phyloP scores from a whole-genome alignment of 2,797 vertebrate genomes.

The Lagodon rhomboides region DNA sequence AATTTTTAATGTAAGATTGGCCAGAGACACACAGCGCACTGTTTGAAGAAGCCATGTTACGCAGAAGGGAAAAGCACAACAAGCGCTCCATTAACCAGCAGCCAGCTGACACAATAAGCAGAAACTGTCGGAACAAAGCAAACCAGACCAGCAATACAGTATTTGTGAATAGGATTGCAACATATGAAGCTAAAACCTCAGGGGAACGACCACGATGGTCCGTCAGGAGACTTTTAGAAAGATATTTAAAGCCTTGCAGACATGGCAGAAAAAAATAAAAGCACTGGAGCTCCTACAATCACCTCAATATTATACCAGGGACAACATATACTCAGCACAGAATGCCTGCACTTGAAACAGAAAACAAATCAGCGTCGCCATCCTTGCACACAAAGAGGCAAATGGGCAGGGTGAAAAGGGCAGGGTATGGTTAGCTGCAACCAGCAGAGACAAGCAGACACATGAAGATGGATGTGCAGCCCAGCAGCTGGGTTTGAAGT shows the following conservation, averaged over 20 bases:
- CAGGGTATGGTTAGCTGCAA: not conserved
- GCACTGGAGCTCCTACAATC: not conserved
- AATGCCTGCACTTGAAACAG: not conserved
- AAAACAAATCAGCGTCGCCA: not conserved
- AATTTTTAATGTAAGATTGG: not conserved
- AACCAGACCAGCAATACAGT: not conserved
- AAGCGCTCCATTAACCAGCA: not conserved
- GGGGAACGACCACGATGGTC: not conserved
- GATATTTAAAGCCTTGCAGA: slow-evolving; percentile 5
- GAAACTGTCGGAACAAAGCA: slow-evolving; percentile 1
- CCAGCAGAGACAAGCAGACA: slow-evolving; percentile 21
- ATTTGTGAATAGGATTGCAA: not conserved
- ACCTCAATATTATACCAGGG: not conserved
- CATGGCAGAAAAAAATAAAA: not conserved
- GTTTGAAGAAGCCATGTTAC: slow-evolving; percentile 6
- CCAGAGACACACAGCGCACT: not conserved
- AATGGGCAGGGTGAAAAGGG: not conserved
- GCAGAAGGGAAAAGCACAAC: not conserved
- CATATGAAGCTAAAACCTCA: not conserved
- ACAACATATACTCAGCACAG: not conserved
- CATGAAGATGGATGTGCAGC: slow-evolving; percentile 33
- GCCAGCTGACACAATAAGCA: not conserved
- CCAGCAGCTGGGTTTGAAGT: slow-evolving; percentile 10
- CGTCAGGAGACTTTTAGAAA: not conserved
- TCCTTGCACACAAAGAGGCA: not conserved